Base-by-base conservation (phyloP, 2,113 vertebrate species). In the Brachionichthys hirsutus region DNA sequence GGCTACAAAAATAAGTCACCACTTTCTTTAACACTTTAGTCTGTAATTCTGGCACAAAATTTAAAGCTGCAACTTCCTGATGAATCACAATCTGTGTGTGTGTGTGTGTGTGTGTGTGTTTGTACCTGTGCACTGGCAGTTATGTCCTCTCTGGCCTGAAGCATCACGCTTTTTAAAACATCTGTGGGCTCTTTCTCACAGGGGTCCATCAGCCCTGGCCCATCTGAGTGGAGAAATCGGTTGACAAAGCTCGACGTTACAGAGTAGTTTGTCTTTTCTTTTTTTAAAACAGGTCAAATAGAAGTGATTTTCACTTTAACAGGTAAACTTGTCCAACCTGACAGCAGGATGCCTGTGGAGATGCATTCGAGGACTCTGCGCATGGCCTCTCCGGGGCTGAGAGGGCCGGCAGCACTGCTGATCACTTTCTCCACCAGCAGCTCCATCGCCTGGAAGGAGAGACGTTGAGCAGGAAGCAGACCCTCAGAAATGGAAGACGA, bases 181-280 rank as follows among this genome's bases (percentile, higher is more conserved):
- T 93, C 91, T 6, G 77, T 85, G 12, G 79, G 87, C 18, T 90
- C 89, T 70, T 91, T 92, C 86, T 93, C 92, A 63, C 92, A 94
- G 19, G 92, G 92, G 70, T 94, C 94, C 58, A 88, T 87, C 59
- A 95, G 82, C 17, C 92, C 92, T 0, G 92, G 90, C 38, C 93
- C 94, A 35, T 91, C 94, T 95, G 84, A 16, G 41, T 9, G 34
- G 34, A 38, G 19, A 59, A 50, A 36, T 0, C 14, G n/a, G 17
- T 36, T 14, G n/a, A n/a, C n/a, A n/a, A n/a, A n/a, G n/a, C n/a
- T n/a, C n/a, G n/a, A n/a, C n/a, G n/a, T n/a, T n/a, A n/a, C n/a
- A n/a, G n/a, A n/a, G n/a, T n/a, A n/a, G n/a, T n/a, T n/a, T n/a
- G n/a, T n/a, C n/a, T 30, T 30, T 30, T 30, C 8, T 30, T 30